Evolutionary conservation across 2,113 vertebrate species (phyloP).

Genomic region (Pituophis catenifer): DNA sequence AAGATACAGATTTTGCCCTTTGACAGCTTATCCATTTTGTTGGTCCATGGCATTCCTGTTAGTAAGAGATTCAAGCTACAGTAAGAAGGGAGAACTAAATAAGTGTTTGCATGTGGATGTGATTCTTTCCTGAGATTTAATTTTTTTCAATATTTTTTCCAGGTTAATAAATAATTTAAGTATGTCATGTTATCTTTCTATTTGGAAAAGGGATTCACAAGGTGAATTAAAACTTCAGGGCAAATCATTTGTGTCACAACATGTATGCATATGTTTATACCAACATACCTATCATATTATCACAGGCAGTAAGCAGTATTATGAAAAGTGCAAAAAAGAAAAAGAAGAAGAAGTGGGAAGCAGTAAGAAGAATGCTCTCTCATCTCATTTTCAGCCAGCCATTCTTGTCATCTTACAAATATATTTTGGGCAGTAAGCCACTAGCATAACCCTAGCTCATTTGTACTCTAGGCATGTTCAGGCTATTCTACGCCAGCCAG

Average conservation of each 20-base stretch:
- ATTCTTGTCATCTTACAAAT: background rate
- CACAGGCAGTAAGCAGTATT: background rate
- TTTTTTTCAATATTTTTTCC: background rate
- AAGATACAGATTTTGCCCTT: background rate
- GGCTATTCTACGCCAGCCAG: background rate
- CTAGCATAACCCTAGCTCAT: background rate
- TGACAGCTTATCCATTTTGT: background rate
- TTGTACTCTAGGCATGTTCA: background rate
- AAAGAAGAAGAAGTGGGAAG: background rate
- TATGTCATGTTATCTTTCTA: background rate
- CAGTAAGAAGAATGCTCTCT: background rate
- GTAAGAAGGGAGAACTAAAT: background rate
- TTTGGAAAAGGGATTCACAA: background rate
- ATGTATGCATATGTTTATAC: background rate
- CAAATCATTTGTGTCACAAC: background rate
- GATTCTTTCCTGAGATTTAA: background rate
- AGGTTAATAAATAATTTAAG: background rate
- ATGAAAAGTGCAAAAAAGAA: background rate
- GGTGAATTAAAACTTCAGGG: background rate
- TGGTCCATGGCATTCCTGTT: background rate
- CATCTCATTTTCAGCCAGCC: background rate
- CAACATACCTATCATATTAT: background rate
- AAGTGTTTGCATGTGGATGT: background rate
- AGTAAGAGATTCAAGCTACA: background rate
- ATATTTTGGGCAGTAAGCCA: background rate